phyloP scores from a whole-genome alignment of 2,888 invertebrate species.

The Neocrepidodera transversa region DNA sequence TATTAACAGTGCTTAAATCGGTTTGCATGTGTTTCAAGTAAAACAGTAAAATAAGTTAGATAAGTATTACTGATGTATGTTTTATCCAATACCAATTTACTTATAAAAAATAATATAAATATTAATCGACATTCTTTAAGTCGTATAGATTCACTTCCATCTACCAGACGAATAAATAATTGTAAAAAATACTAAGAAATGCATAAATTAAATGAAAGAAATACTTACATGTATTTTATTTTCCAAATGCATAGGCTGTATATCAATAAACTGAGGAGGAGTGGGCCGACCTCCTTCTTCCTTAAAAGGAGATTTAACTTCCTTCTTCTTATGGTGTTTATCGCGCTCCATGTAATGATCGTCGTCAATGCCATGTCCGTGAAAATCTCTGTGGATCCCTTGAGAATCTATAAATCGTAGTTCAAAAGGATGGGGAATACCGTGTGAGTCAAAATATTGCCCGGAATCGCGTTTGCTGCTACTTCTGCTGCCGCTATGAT shows the following conservation, averaged over 20 bases:
- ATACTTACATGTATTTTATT: slow-evolving; percentile 57
- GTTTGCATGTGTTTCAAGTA: no score
- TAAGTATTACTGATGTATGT: no score
- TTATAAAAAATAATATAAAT: no score
- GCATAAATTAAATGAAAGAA: no score
- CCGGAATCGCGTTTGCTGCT: slow-evolving; percentile 50
- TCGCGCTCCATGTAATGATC: slow-evolving; percentile 39
- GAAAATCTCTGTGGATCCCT: slow-evolving; percentile 54
- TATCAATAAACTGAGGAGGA: slow-evolving; percentile 58
- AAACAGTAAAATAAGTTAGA: no score
- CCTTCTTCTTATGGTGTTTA: slow-evolving; percentile 36
- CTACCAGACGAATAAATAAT: no score
- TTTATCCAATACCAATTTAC: no score
- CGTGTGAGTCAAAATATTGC: slow-evolving; percentile 57
- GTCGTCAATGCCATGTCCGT: slow-evolving; percentile 54
- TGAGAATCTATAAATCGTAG: slow-evolving; percentile 59
- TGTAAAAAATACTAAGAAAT: no score
- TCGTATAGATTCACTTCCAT: no score
- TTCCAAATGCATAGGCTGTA: slow-evolving; percentile 54
- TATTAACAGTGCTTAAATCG: no score
- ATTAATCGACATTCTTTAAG: no score
- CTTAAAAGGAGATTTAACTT: slow-evolving; percentile 46
- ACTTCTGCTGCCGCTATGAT: slow-evolving; percentile 27
- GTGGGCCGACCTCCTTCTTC: slow-evolving; percentile 46
- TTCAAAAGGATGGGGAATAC: slow-evolving; percentile 56